phyloP scores from a whole-genome alignment of 2,113 vertebrate species.

The Xenopus tropicalis region DNA sequence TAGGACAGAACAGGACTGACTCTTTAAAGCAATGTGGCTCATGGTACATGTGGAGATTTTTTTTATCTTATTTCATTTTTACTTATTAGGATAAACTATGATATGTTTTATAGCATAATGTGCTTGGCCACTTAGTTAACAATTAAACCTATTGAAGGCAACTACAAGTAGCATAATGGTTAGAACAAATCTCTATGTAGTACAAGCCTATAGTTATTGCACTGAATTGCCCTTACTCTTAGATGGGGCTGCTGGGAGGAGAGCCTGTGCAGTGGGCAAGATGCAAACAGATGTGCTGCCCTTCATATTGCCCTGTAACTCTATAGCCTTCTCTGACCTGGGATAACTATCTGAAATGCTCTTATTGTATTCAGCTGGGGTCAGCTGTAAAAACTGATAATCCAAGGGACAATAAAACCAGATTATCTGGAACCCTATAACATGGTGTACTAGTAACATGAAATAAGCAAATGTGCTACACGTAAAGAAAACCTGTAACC shows the following conservation, averaged over 20 bases:
- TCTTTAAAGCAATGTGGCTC: too few relatives aligned
- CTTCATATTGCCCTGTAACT: not conserved
- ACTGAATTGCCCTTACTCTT: too few relatives aligned
- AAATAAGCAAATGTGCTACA: not conserved
- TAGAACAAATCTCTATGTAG: too few relatives aligned
- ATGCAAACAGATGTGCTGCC: not conserved
- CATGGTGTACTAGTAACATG: not conserved
- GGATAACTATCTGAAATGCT: not conserved
- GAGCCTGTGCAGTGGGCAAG: not conserved
- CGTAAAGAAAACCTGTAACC: not conserved
- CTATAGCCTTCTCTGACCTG: not conserved
- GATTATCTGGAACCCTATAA: not conserved
- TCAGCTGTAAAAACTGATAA: constrained; percentile 5
- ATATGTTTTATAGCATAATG: too few relatives aligned
- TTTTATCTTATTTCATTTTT: too few relatives aligned
- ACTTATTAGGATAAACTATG: too few relatives aligned
- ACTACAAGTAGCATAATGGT: too few relatives aligned
- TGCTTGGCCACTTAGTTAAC: too few relatives aligned
- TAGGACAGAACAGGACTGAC: too few relatives aligned
- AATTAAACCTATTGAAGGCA: too few relatives aligned
- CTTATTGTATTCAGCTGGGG: not conserved
- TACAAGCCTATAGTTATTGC: too few relatives aligned
- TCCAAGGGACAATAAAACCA: not conserved
- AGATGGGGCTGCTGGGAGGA: not conserved
- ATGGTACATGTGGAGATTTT: too few relatives aligned